Conservation (phyloP, 2,113 vertebrate genomes). For the Erinaceus europaeus region DNA sequence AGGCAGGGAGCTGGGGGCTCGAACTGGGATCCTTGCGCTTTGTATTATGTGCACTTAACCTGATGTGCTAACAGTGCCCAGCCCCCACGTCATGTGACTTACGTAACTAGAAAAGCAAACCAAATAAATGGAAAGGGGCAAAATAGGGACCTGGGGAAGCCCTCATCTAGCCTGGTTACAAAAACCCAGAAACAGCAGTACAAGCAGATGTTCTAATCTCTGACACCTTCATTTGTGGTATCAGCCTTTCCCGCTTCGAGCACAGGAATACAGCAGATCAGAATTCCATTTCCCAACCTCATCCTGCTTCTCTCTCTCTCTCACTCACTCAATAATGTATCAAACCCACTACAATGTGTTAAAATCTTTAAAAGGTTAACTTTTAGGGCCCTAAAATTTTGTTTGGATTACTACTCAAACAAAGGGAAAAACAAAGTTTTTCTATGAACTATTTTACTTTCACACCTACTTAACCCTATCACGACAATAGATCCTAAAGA, state of each 20-base stretch:
- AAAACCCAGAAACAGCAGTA: neutral
- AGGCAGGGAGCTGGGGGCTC: no score
- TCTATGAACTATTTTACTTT: neutral
- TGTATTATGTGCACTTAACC: no score
- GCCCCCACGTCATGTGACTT: neutral
- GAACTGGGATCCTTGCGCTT: no score
- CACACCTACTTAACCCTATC: neutral
- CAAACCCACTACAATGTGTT: neutral
- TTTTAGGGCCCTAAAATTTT: neutral
- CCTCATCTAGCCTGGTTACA: neutral
- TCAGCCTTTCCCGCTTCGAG: neutral
- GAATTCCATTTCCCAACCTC: neutral
- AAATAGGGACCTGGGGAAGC: neutral
- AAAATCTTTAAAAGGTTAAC: slow-evolving; percentile 18
- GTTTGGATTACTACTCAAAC: neutral
- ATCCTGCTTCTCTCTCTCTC: neutral
- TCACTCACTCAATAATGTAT: neutral
- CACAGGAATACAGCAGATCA: neutral
- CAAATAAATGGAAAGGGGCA: neutral
- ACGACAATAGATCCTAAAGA: neutral
- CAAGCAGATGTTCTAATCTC: neutral
- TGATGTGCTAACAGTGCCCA: no score
- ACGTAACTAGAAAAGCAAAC: neutral
- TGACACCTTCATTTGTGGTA: neutral
- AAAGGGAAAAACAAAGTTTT: slow-evolving; percentile 15